Base-by-base conservation (phyloP, 2,888 invertebrate genomes). In the Hypomecis atomaria region DNA sequence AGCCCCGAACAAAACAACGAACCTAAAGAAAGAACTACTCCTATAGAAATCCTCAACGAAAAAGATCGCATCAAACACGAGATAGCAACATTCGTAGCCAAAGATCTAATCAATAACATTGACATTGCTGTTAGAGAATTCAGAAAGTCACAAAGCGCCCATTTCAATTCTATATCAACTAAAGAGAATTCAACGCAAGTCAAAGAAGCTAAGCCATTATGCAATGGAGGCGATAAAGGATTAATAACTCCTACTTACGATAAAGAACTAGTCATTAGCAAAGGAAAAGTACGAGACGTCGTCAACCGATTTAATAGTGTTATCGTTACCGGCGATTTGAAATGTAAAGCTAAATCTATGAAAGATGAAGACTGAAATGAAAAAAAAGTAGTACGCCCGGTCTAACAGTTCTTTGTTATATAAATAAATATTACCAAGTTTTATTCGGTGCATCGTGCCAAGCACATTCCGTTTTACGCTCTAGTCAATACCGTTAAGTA, bases 231-330 rank as follows among this genome's bases (percentile, higher is more conserved):
- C 5, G 77, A 82, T 5, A 87, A 84, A 73, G 85, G 82, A 60
- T 75, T 87, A 62, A 89, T 90, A 33, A 91, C 89, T 0, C 90
- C 92, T 0, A 89, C 87, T 0, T 91, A 92, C 59, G 92, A 92
- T 59, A 91, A 89, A 65, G 90, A 87, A 71, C 80, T 91, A 8
- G 89, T 92, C 0, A 91, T 92, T 56, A 90, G 88, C 71, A 92
- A 90, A 78, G 92, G 92, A 0, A 92, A 90, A 71, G 93, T 93
- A 1, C 83, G 92, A 65, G 92, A 93, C 68, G 93, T 92, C 0
- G 92, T 93, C 0, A 92, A 93, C 53, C 85, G 86, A 79, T 88
- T 93, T 58, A 93, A 93, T 65, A 90, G 77, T 38, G 81, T 82
- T 55, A 83, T 85, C 13, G 74, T 81, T 1, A 83, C 67, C 5